Evolutionary conservation across 2,888 invertebrate genomes (phyloP), one percentile per base, ranked within the genome.

Genomic region (Heliconius sara): DNA sequence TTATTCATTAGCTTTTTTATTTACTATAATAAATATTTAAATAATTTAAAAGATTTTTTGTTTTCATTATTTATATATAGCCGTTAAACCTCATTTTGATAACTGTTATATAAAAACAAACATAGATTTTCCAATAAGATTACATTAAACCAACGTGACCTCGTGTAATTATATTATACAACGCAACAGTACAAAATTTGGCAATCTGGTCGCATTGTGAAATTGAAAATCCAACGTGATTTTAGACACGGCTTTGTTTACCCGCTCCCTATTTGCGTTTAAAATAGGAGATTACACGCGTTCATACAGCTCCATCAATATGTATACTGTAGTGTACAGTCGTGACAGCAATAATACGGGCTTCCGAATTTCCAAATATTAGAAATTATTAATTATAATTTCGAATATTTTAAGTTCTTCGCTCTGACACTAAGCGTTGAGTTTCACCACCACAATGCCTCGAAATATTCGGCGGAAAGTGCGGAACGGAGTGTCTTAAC

Each of bases 221-320:
- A 60, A 73, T 73, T 60, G 60, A 73, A 73, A 73, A 60, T 60
- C 34, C 34, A n/a, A n/a, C 9, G 9, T 60, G 13, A 60, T 73
- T 73, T 73, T 73, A 60, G 73, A 34, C 16, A 25, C 7, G 73
- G 73, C 73, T 73, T 73, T 73, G 73, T 73, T 73, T 73, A 60
- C 60, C 34, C 73, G 16, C 19, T n/a, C 22, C 30, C 22, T 72
- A 72, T 72, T 57, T 73, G 73, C 25, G 60, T 60, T 73, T 73
- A 73, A 73, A 60, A 73, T 60, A 72, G 72, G 60, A 60, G 73
- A 73, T 73, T 73, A 73, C 60, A 34, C 73, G 34, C n/a, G 57
- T 16, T 73, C 34, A 34, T 60, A 73, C 57, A 6, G 73, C 73
- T 73, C 60, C 73, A 73, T 73, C 73, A 73, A 73, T 73, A 73